These are phyloP conservation scores for Sympetrum striolatum DNA, from an alignment of 2,888 invertebrate genomes.

Conservation along the genomic window DNA sequence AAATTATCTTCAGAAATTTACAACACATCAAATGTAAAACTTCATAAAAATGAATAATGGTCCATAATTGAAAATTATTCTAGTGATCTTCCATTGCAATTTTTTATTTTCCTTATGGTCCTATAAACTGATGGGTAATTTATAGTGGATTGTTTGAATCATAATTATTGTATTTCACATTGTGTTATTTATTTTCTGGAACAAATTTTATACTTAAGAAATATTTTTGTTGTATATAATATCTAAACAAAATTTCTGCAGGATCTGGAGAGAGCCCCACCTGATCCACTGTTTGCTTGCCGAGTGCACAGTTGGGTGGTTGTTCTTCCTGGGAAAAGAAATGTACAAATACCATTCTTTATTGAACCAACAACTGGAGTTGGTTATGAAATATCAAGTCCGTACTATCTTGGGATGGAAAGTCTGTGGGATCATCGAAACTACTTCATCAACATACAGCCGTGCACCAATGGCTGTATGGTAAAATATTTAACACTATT, in stretches of 20 bases:
- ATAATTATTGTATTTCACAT: too few relatives aligned
- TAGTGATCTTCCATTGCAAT: too few relatives aligned
- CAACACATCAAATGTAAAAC: too few relatives aligned
- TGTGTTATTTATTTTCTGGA: too few relatives aligned
- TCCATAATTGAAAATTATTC: too few relatives aligned
- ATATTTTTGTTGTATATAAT: too few relatives aligned
- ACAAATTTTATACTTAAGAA: too few relatives aligned
- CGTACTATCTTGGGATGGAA: constrained; percentile 78
- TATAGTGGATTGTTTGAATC: too few relatives aligned
- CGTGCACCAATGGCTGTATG: constrained; percentile 60
- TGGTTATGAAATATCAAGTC: constrained; percentile 64
- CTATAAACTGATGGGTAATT: too few relatives aligned
- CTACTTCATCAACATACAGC: constrained; percentile 80
- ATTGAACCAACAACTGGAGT: constrained; percentile 86
- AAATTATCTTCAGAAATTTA: too few relatives aligned
- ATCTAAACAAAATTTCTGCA: constrained; percentile 53
- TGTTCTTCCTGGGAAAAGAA: constrained; percentile 68
- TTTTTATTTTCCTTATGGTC: too few relatives aligned
- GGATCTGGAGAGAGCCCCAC: constrained; percentile 70
- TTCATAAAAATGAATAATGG: too few relatives aligned
- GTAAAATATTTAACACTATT: not conserved
- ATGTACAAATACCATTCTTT: constrained; percentile 73
- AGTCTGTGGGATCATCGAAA: constrained; percentile 87
- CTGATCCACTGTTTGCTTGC: constrained; percentile 71
- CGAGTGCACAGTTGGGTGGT: constrained; percentile 87